A percentile compares a stretch with the other conserved stretches of the same genome.
These are phyloP conservation scores for Eubucco bourcierii DNA, from an alignment of 2,113 vertebrate species.

Conservation along the genomic window DNA sequence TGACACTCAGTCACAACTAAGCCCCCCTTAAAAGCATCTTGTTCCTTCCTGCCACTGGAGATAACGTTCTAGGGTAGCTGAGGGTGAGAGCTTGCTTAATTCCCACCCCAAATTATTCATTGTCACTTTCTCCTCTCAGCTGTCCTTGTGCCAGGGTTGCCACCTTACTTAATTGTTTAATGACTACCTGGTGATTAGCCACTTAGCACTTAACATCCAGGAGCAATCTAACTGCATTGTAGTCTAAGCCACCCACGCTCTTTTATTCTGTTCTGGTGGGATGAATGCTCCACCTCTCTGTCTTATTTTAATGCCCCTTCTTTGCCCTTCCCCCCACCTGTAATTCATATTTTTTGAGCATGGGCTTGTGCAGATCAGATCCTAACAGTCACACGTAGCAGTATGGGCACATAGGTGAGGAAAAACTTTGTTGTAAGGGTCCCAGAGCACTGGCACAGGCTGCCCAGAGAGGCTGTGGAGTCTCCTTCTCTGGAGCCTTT, in stretches of 20 bases:
- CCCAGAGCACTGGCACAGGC: too few relatives aligned
- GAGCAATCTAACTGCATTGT: rapidly evolving
- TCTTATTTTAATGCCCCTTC: background rate
- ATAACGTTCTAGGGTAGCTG: background rate
- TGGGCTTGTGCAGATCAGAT: background rate
- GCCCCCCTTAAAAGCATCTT: background rate
- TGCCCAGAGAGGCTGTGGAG: too few relatives aligned
- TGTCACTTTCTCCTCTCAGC: background rate
- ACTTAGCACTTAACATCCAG: background rate
- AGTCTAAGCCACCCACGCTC: background rate
- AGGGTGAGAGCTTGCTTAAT: background rate
- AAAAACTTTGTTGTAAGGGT: too few relatives aligned
- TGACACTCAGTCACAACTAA: background rate
- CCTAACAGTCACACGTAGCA: background rate
- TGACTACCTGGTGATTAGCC: constrained; percentile 7
- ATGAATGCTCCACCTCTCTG: background rate
- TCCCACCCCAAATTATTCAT: background rate
- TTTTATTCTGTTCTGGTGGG: background rate
- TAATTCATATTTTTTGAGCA: background rate
- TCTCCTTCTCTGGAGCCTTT: too few relatives aligned
- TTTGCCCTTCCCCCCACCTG: background rate
- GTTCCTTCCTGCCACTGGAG: background rate
- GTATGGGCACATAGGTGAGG: background rate
- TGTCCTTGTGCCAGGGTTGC: background rate
- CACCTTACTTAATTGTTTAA: constrained; percentile 9